A percentile compares a stretch with the other conserved stretches of the same genome.
Conservation (phyloP, 64 coral and sea anemone genomes). For the Actinia tenebrosa region DNA sequence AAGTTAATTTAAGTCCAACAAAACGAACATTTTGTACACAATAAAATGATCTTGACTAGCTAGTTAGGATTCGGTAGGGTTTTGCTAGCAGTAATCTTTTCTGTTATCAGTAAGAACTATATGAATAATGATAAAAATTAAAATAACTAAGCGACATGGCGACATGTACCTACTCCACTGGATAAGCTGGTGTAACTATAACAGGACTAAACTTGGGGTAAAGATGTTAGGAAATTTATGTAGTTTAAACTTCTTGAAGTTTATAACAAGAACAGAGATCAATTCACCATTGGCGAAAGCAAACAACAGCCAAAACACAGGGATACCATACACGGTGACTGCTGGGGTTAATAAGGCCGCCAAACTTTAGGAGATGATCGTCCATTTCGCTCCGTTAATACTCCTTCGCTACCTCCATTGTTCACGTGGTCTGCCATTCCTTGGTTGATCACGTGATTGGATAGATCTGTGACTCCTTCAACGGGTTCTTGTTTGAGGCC, state of each 20-base stretch:
- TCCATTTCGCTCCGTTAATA: slow-evolving; percentile 74
- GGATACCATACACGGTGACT: background rate
- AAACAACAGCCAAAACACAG: background rate
- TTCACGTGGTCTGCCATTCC: slow-evolving; percentile 62
- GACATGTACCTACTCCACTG: background rate
- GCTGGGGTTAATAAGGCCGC: slow-evolving; percentile 68
- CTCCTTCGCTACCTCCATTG: slow-evolving; percentile 37
- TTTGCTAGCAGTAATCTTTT: background rate
- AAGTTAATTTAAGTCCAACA: background rate
- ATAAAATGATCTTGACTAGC: background rate
- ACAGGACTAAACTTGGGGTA: background rate
- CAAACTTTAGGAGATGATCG: slow-evolving; percentile 74
- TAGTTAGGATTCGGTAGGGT: background rate
- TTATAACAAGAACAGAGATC: background rate
- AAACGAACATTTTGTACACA: slow-evolving; percentile 4
- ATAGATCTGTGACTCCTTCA: slow-evolving; percentile 36
- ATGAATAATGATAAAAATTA: background rate
- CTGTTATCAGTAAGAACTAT: background rate
- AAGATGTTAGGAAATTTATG: background rate
- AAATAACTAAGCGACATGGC: background rate
- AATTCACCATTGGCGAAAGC: slow-evolving; percentile 4
- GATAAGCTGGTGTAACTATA: background rate
- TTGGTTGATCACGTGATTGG: slow-evolving; percentile 74
- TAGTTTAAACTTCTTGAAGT: background rate
- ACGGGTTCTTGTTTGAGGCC: slow-evolving; percentile 78